A percentile compares a stretch with the other conserved stretches of the same genome.
These are phyloP conservation scores for Lophotriccus pileatus DNA, from an alignment of 2,797 vertebrate genomes.

Conservation along the genomic window DNA sequence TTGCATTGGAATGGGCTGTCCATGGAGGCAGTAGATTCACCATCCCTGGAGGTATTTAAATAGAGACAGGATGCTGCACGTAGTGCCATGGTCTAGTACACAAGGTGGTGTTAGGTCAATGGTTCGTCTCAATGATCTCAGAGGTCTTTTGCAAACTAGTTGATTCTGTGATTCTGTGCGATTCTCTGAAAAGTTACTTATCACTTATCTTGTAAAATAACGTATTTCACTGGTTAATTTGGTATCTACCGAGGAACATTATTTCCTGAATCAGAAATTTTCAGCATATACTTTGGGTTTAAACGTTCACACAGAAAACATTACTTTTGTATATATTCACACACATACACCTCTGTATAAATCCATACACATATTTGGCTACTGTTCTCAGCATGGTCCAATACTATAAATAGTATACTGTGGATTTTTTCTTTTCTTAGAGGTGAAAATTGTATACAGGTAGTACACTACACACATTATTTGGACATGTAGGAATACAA, in stretches of 20 bases:
- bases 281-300: background rate
- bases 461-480: background rate
- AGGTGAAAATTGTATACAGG: rapidly evolving
- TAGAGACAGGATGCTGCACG: too few relatives aligned
- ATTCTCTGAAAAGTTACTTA: too few relatives aligned
- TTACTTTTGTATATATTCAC: background rate
- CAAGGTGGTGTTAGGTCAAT: too few relatives aligned
- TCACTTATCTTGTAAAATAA: too few relatives aligned
- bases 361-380: background rate
- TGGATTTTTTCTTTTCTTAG: background rate
- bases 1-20: too few relatives aligned
- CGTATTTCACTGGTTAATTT: background rate
- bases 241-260: background rate
- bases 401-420: background rate
- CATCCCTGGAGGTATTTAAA: too few relatives aligned
- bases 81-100: too few relatives aligned
- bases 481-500: background rate
- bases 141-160: too few relatives aligned
- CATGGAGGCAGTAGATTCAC: too few relatives aligned
- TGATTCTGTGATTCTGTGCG: too few relatives aligned
- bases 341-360: background rate
- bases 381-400: background rate
- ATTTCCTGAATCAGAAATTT: background rate
- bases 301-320: background rate
- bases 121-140: too few relatives aligned